These are phyloP conservation scores for Melinaea marsaeus DNA, from an alignment of 2,888 invertebrate genomes.

Conservation along the genomic window DNA sequence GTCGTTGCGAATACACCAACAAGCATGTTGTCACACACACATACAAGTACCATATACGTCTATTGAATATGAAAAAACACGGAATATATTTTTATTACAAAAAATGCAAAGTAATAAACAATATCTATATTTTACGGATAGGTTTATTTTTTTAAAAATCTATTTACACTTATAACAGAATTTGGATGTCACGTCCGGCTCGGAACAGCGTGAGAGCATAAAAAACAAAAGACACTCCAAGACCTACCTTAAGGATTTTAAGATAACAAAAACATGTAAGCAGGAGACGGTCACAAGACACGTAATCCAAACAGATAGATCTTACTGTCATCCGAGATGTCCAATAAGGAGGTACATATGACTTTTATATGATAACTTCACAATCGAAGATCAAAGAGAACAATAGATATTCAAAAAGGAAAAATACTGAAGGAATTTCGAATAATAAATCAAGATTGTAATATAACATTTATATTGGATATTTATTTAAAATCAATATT, in stretches of 20 bases:
- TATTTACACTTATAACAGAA: conserved; percentile 18
- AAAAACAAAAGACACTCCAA: conserved; percentile 39
- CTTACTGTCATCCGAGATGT: conserved; percentile 51
- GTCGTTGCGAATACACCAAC: too few species aligned
- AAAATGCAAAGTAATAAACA: too few species aligned
- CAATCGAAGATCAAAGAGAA: background rate
- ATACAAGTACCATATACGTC: too few species aligned
- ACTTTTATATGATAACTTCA: background rate
- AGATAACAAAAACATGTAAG: conserved; percentile 48
- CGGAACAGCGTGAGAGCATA: conserved; percentile 24
- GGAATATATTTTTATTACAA: too few species aligned
- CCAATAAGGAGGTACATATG: conserved; percentile 33
- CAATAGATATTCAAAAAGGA: background rate
- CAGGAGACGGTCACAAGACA: conserved; percentile 52
- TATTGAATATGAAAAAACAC: too few species aligned
- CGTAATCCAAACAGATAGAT: conserved; percentile 66
- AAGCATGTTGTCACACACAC: too few species aligned
- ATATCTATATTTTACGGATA: background rate
- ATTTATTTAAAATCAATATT: too few species aligned
- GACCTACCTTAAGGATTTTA: conserved; percentile 44
- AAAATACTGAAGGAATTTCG: too few species aligned
- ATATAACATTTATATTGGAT: too few species aligned
- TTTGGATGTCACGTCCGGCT: conserved; percentile 33
- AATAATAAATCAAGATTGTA: too few species aligned
- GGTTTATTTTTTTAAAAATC: conserved; percentile 1